Percentiles rank a stretch among this genome's conserved stretches.
phyloP scores from a whole-genome alignment of 2,797 vertebrate genomes.

The Poecilia velifera region DNA sequence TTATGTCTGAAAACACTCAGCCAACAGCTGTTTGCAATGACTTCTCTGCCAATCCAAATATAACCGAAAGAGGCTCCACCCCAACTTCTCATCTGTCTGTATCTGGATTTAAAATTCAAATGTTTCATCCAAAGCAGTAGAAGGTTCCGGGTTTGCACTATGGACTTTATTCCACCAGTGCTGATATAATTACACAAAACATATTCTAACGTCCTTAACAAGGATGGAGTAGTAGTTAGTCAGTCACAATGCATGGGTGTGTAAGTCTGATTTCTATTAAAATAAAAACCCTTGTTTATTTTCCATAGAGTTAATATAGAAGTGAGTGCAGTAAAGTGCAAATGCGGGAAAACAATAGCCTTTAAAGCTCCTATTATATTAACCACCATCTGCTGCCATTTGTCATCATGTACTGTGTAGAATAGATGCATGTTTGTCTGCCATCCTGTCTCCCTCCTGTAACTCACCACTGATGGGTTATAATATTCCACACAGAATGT shows the following conservation, averaged over 20 bases:
- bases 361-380: constrained; percentile 65
- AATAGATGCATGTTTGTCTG: constrained; percentile 38
- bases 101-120: constrained; percentile 17
- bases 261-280: constrained; percentile 41
- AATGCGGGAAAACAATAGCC: constrained; percentile 63
- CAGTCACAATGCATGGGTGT: background rate
- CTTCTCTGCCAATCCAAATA: constrained; percentile 46
- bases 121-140: constrained; percentile 10
- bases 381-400: constrained; percentile 69
- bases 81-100: constrained; percentile 4
- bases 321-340: constrained; percentile 22
- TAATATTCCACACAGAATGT: constrained; percentile 20
- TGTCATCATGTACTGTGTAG: constrained; percentile 50
- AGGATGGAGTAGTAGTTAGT: constrained; percentile 4
- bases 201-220: constrained; percentile 19
- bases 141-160: background rate
- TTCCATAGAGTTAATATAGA: constrained; percentile 32
- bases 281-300: constrained; percentile 66
- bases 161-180: background rate
- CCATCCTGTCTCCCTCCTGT: constrained; percentile 18
- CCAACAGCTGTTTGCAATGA: constrained; percentile 51
- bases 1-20: constrained; percentile 44
- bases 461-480: constrained; percentile 3
- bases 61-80: constrained; percentile 12
- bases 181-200: background rate